These are phyloP conservation scores for Bufo gargarizans DNA, from an alignment of 2,113 vertebrate genomes.

Conservation along the genomic window DNA sequence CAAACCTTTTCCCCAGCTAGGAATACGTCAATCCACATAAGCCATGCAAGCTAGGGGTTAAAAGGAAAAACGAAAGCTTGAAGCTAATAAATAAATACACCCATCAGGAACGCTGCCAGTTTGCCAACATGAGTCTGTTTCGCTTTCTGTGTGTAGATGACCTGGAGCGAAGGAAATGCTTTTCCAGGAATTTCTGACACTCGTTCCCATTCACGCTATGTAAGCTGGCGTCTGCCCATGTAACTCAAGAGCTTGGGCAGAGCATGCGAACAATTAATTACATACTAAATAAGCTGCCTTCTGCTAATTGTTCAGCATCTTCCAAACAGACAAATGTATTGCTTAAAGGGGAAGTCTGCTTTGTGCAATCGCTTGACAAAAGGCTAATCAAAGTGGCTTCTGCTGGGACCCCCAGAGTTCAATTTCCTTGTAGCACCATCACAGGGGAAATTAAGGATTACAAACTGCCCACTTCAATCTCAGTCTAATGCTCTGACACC, in stretches of 20 bases:
- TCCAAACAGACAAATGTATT: not conserved
- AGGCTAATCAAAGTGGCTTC: no score
- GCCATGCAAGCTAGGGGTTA: not conserved
- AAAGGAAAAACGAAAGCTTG: constrained; percentile 27
- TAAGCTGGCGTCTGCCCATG: constrained; percentile 60
- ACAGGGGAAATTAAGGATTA: no score
- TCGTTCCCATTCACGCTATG: constrained; percentile 54
- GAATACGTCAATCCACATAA: not conserved
- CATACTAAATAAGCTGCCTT: constrained; percentile 31
- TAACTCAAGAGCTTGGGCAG: constrained; percentile 50
- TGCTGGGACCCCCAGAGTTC: no score
- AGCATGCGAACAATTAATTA: constrained; percentile 53
- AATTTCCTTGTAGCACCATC: no score
- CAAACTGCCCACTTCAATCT: no score
- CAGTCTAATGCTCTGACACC: no score
- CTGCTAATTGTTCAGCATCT: constrained; percentile 40
- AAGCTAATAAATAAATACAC: constrained; percentile 55
- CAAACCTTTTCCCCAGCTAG: not conserved
- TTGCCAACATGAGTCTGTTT: constrained; percentile 66
- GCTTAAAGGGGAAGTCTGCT: not conserved
- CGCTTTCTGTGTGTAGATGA: constrained; percentile 68
- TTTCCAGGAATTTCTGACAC: constrained; percentile 72
- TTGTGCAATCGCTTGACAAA: no score
- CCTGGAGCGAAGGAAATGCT: constrained; percentile 71
- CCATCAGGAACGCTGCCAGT: constrained; percentile 65